Percentiles rank a stretch among this genome's conserved stretches.
Conservation (phyloP, 2,113 vertebrate genomes). For the Anoura caudifer region DNA sequence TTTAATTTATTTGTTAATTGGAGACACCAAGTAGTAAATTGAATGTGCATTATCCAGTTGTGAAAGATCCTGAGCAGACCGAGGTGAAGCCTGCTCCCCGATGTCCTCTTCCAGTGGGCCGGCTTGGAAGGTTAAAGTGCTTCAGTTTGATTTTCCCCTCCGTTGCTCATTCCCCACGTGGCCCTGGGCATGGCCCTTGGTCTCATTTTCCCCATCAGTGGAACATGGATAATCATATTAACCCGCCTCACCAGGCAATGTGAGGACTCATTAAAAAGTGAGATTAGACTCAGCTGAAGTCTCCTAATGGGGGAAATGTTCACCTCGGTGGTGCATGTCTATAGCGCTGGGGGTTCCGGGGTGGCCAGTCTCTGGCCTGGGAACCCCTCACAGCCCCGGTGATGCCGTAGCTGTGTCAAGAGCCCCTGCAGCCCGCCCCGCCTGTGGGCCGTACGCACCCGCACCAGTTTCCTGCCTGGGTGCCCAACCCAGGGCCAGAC, state of each 20-base stretch:
- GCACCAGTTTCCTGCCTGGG: background rate
- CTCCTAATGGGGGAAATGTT: conserved; percentile 37
- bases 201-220: conserved; percentile 66
- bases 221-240: conserved; percentile 61
- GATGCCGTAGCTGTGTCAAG: background rate
- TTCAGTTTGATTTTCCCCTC: conserved; percentile 45
- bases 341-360: background rate
- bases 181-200: conserved; percentile 40
- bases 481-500: background rate
- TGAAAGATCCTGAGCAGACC: background rate
- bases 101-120: background rate
- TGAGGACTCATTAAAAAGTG: conserved; percentile 68
- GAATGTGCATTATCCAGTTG: background rate
- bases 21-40: background rate
- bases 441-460: background rate
- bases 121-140: background rate
- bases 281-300: conserved; percentile 45
- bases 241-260: conserved; percentile 48
- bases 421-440: background rate
- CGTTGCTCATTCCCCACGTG: conserved; percentile 19
- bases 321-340: conserved; percentile 45
- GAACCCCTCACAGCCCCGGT: background rate
- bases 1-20: conserved; percentile 38
- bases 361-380: background rate
- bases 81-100: background rate